These are phyloP conservation scores for Pollenia griseotomentosa DNA, from an alignment of 2,888 invertebrate genomes.

Conservation along the genomic window DNA sequence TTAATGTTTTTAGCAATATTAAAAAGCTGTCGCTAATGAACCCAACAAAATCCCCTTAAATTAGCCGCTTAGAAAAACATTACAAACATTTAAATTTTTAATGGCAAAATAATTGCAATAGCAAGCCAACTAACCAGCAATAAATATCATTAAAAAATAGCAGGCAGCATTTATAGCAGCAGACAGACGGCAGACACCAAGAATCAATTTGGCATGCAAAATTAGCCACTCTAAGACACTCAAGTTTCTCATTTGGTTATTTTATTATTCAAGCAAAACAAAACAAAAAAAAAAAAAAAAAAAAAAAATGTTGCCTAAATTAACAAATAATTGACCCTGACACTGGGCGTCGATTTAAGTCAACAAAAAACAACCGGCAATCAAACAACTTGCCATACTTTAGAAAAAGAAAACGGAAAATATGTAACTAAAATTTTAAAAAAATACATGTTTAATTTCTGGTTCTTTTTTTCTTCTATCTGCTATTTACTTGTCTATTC, in stretches of 20 bases:
- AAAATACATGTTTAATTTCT: conserved; percentile 18
- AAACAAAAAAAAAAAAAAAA: not conserved
- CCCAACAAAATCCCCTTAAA: too few species aligned
- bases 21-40: too few species aligned
- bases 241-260: conserved; percentile 41
- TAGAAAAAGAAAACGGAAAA: conserved; percentile 6
- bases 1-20: too few species aligned
- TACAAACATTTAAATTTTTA: not conserved
- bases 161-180: too few species aligned
- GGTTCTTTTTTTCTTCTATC: conserved; percentile 16
- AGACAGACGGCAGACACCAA: conserved; percentile 25
- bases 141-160: not conserved
- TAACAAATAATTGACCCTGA: conserved; percentile 70
- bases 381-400: conserved; percentile 2
- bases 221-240: conserved; percentile 37
- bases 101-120: not conserved
- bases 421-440: conserved; percentile 22
- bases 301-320: not conserved
- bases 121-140: not conserved
- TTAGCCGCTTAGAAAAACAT: not conserved
- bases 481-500: conserved; percentile 13
- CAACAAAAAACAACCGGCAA: not conserved
- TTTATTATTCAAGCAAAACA: not conserved
- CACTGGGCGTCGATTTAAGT: conserved; percentile 46
- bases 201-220: conserved; percentile 63